These are phyloP conservation scores for Megatriorchis doriae DNA, from an alignment of 2,113 vertebrate genomes.

Conservation along the genomic window DNA sequence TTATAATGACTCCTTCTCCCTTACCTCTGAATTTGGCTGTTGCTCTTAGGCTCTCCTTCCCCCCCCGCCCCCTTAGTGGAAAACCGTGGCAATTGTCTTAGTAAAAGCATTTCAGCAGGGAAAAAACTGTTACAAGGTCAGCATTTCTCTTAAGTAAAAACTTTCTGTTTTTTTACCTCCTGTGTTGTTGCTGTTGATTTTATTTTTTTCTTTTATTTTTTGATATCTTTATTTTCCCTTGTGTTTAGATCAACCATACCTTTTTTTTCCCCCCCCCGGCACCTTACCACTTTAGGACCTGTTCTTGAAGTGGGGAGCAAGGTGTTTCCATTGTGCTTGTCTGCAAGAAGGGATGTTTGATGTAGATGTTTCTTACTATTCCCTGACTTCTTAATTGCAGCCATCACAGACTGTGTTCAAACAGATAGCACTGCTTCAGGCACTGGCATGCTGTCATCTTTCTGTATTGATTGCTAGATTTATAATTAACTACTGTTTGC, in stretches of 20 bases:
- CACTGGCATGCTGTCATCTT: neutral
- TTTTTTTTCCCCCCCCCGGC: too few relatives aligned
- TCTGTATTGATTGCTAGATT: neutral
- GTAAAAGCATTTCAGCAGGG: neutral
- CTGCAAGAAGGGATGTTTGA: neutral
- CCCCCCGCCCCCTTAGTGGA: neutral
- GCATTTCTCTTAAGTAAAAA: neutral
- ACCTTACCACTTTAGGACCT: neutral
- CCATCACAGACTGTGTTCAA: neutral
- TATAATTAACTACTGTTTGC: neutral
- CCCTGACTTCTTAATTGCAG: neutral
- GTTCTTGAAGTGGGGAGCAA: neutral
- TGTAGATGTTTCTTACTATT: neutral
- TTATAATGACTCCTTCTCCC: neutral
- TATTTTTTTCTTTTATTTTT: neutral
- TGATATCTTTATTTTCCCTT: neutral
- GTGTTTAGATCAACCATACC: neutral
- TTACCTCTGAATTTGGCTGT: neutral
- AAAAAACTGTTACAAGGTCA: neutral
- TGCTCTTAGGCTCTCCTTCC: neutral
- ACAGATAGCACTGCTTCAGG: neutral
- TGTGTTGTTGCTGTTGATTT: neutral
- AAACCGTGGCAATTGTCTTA: neutral
- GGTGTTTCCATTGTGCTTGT: neutral
- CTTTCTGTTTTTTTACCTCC: neutral